Base-by-base conservation (phyloP, 2,888 invertebrate genomes). In the Aphidius colemani region DNA sequence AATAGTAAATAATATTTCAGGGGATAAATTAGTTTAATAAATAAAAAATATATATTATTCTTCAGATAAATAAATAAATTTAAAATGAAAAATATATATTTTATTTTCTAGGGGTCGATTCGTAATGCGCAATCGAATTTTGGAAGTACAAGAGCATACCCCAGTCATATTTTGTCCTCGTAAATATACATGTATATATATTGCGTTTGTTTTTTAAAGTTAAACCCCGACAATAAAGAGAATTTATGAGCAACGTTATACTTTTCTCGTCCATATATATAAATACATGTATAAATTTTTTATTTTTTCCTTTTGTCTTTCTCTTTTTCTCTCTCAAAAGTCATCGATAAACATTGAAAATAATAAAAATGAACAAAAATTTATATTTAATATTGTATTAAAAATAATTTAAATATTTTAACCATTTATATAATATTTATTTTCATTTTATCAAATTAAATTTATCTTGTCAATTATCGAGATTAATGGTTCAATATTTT, bases 81-180 rank as follows among this genome's bases (percentile, higher is more conserved):
- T 18, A 18, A 18, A 18, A 18, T 30, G 5, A 30, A 30, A 2
- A 30, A 30, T 30, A 30, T 30, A 30, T 30, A 5, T 30, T 30
- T 30, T 30, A 3, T 30, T 30, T 30, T 30, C 10, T 13, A 48
- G 7, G 48, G 48, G 18, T 10, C 7, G 43, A 58, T 63, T 63
- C 45, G 57, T 57, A 62, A 57, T 39, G 66, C 65, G 63, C 65
- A 66, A 68, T 68, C 66, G 63, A 67, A 66, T 67, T 61, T 66
- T 61, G 46, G 50, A 56, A 56, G 55, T 50, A 49, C 45, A 53
- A 53, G 53, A 45, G 59, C 40, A 49, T 55, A 61, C 53, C 51
- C 44, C 57, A 44, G 59, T 67, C 59, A 63, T 68, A 67, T 68
- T 68, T 68, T 53, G 65, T 68, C 65, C 51, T 61, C 46, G 43